Conservation (phyloP, 2,888 invertebrate genomes). For the Ochropleura plecta region DNA sequence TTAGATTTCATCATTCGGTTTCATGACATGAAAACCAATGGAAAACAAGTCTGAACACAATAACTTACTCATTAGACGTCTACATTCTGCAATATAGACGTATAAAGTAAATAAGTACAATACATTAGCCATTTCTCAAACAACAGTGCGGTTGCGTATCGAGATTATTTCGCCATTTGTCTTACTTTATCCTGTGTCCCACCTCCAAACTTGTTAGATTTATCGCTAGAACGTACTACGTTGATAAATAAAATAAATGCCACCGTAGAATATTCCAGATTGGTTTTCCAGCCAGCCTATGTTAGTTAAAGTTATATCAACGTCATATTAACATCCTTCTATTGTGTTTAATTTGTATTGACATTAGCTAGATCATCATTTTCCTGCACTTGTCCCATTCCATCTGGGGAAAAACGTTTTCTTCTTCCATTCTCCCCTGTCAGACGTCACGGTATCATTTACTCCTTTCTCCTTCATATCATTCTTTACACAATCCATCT, state of each 20-base stretch:
- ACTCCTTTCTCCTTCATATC: too few relatives aligned
- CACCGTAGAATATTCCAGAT: constrained; percentile 24
- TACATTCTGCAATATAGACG: neutral
- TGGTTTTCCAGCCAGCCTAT: constrained; percentile 23
- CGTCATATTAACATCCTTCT: neutral
- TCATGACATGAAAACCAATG: neutral
- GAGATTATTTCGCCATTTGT: constrained; percentile 64
- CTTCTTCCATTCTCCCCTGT: too few relatives aligned
- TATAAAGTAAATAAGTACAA: constrained; percentile 20
- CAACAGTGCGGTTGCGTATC: constrained; percentile 47
- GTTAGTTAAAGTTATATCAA: neutral
- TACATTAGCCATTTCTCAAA: constrained; percentile 48
- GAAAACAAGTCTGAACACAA: neutral
- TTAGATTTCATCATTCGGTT: too few relatives aligned
- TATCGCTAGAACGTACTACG: constrained; percentile 49
- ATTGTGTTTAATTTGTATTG: constrained; percentile 8
- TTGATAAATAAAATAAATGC: constrained; percentile 52
- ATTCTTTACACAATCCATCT: too few relatives aligned
- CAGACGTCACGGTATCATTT: too few relatives aligned
- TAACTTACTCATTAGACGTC: constrained; percentile 10
- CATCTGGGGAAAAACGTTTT: too few relatives aligned
- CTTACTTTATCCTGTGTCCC: constrained; percentile 60
- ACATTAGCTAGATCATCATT: neutral
- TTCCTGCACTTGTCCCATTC: too few relatives aligned
- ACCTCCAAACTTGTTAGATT: constrained; percentile 66